Conservation (phyloP, 2,888 invertebrate species). For the Petrolisthes manimaculis region DNA sequence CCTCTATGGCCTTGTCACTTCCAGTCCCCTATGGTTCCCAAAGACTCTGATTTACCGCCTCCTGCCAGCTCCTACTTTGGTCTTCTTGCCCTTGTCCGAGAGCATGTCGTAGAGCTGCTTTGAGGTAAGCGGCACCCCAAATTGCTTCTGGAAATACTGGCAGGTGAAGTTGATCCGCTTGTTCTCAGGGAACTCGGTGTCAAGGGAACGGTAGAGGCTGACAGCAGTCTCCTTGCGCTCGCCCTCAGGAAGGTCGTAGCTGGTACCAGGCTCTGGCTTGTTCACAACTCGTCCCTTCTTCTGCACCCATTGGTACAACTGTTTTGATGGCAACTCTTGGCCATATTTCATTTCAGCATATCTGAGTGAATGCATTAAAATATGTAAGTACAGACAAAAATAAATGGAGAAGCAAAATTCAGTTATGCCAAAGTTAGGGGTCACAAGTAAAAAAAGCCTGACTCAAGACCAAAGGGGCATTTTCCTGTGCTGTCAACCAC, state of each 20-base stretch:
- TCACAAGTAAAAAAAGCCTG: no score
- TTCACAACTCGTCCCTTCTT: conserved; percentile 52
- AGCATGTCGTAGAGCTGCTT: conserved; percentile 51
- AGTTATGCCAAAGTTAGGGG: no score
- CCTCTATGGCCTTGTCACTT: no score
- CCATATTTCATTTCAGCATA: conserved; percentile 55
- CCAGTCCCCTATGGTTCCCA: no score
- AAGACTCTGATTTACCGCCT: neutral
- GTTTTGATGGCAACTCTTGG: conserved; percentile 60
- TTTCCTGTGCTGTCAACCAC: neutral
- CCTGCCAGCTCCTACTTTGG: neutral
- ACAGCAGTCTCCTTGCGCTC: conserved; percentile 28
- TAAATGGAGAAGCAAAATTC: no score
- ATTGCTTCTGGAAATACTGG: conserved; percentile 60
- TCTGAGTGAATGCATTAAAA: conserved; percentile 19
- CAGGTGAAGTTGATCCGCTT: conserved; percentile 52
- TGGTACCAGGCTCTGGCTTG: conserved; percentile 22
- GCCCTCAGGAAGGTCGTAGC: conserved; percentile 46
- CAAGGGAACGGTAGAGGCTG: conserved; percentile 26
- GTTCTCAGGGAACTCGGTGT: conserved; percentile 31
- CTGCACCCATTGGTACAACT: conserved; percentile 62
- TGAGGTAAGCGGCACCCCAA: conserved; percentile 31
- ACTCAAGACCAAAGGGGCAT: no score
- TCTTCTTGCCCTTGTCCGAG: conserved; percentile 38
- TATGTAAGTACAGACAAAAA: no score